Conservation (phyloP, 1,140 invertebrate species). For the Alviniconcha marisindica region DNA sequence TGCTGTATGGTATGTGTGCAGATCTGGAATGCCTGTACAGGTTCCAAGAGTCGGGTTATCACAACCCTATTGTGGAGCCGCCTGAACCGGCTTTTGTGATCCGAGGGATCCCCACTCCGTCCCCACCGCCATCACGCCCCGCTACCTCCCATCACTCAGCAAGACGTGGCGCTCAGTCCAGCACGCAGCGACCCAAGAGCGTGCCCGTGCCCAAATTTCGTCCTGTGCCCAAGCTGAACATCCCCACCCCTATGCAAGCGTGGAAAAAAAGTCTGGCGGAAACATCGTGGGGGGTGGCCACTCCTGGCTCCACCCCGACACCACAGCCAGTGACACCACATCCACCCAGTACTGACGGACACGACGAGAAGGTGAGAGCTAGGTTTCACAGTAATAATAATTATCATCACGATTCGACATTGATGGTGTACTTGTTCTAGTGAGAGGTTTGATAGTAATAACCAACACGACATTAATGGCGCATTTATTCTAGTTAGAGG, state of each 20-base stretch:
- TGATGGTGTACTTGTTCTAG: no score
- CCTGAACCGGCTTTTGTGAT: constrained; percentile 40
- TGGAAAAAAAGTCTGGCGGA: constrained; percentile 52
- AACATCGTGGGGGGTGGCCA: constrained; percentile 47
- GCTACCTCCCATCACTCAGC: constrained; percentile 16
- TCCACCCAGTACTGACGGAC: background rate
- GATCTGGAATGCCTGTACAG: constrained; percentile 57
- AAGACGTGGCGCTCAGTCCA: background rate
- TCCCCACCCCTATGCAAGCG: constrained; percentile 59
- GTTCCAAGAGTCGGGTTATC: constrained; percentile 54
- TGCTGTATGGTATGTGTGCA: constrained; percentile 26
- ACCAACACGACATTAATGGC: no score
- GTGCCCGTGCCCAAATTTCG: constrained; percentile 56
- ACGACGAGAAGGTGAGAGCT: no score
- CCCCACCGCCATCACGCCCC: constrained; percentile 38
- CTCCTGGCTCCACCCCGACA: background rate
- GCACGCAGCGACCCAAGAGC: constrained; percentile 27
- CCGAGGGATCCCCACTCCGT: constrained; percentile 35
- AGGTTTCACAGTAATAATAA: no score
- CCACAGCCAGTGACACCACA: background rate
- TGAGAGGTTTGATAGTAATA: no score
- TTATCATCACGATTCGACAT: no score
- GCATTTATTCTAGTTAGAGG: no score
- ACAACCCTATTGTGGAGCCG: constrained; percentile 44
- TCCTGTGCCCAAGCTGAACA: constrained; percentile 50